Base-by-base conservation (phyloP, 53 echinoderm and acorn worm species). In the Antedon mediterranea region DNA sequence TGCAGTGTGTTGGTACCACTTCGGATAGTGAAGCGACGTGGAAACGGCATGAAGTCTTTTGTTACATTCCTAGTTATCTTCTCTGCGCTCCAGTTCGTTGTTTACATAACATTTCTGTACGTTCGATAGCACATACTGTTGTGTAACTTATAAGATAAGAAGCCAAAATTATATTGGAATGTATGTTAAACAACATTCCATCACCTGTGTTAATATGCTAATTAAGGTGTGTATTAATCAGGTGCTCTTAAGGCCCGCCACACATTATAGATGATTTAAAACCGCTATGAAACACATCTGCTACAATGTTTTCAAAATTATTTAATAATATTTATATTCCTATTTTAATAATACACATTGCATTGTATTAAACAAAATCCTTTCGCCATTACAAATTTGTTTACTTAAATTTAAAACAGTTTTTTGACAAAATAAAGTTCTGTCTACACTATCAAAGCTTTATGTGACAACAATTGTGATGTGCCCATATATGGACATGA, bases 1-100 rank as follows among this genome's bases (percentile, higher is more conserved):
- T 34, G 28, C 91, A 94, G 94, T 76, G 89, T 94, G 33, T 82
- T 94, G 71, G 94, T 94, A 43, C 94, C 94, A 20, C 91, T 94
- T 26, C 89, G 89, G 8, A 82, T 94, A 74, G 91, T 94, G 73
- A 94, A 94, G 42, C 82, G 94, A 33, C 83, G 91, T 80, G 91
- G 91, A 34, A 83, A 85, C 9, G 94, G 94, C 20, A 85, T 94
- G 82, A 91, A 91, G 43, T 89, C 94, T 7, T 97, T 93, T 85
- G 85, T 87, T 71, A 89, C 89, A 85, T 97, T 97, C 90, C 87
- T 97, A 0, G 80, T 90, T 72, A 84, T 92, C 33, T 83, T 93
- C 82, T 93, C 97, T 73, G 76, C 90, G 57, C 74, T 97, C 30
- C 97, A 97, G 75, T 90, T 97, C 73, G 70, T 86, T 32, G 77